Evolutionary conservation across 2,113 vertebrate species (phyloP), one percentile per base, ranked within the genome.

Genomic region (Morone chrysops): DNA sequence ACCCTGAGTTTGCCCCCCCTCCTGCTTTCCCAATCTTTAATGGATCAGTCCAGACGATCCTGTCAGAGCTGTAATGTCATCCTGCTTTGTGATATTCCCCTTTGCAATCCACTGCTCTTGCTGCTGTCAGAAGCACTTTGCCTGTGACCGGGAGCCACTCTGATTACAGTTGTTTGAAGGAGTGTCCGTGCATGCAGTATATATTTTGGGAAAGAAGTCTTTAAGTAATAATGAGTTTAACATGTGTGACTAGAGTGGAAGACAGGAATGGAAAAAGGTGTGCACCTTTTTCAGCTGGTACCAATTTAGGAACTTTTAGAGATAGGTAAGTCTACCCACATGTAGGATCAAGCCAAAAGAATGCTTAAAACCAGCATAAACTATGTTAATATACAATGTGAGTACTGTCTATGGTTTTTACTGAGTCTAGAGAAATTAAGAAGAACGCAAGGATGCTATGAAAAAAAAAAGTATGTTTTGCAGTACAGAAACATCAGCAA

Each of bases 51-150:
- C 70, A 51, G 75, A 84, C 84, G 51, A 38, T 70, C 31, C 84
- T 90, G 83, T 90, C 88, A 71, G 82, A 63, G 50, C 60, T 63
- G 75, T 86, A 86, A 86, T 83, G 87, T 89, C 76, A 70, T 87
- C 78, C 70, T 0, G 25, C 82, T 69, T 66, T 22, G 57, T 31
- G 56, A 80, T 70, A 66, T 70, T 69, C 36, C 67, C 61, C 63
- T 67, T 62, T 47, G 51, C 81, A 77, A 41, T 65, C 62, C 54
- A 9, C 25, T 38, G 61, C 83, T 82, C 83, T 81, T 5, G 40
- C 68, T 43, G 67, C 88, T 91, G 93, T 88, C 90, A 92, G 78
- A 89, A 87, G 82, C 78, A 87, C 78, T 91, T 82, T 88, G 78
- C 57, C 75, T 81, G 48, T 74, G 80, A 82, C 77, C 56, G 12